Base-by-base conservation (phyloP, 2,888 invertebrate genomes). In the Drosophila fulvimacula region DNA sequence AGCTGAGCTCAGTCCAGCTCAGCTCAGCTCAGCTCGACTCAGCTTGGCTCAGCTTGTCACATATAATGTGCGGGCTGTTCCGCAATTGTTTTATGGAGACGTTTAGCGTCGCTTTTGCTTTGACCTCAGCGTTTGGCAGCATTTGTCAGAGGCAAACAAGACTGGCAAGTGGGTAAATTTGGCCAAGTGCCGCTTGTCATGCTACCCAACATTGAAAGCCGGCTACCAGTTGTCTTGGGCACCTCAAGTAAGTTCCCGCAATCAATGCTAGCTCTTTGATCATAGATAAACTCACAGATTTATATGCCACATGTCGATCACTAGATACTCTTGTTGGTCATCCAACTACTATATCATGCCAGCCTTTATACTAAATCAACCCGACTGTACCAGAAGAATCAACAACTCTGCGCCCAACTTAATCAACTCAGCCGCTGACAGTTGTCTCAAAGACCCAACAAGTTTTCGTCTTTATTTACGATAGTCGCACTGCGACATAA, bases 1-100 rank as follows among this genome's bases (percentile, higher is more conserved):
- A 19, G 49, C 46, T 30, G 7, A 42, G 66, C 27, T 41, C 41
- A 11, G 39, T n/a, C n/a, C n/a, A n/a, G n/a, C n/a, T n/a, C n/a
- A n/a, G n/a, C n/a, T n/a, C n/a, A n/a, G n/a, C n/a, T 51, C 19
- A 13, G 21, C 49, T 32, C 34, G 15, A 32, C 46, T 30, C 13
- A 42, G 66, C 27, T 41, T 19, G 5, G 39, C 19, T 58, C 24
- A 48, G 36, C 27, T 56, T 48, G 44, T 51, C 69, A 64, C 41
- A 69, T 49, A 65, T 65, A 57, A 73, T 73, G 57, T 57, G 59
- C 44, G 56, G 17, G 62, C 60, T 72, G 76, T 86, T 86, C 83
- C 83, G 83, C 81, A 86, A 82, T 83, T 82, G 77, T 77, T 79
- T 81, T 79, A 68, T 57, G 70, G 27, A 38, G 66, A 53, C 66